Evolutionary conservation across 2,888 invertebrate species (phyloP).

Genomic region (Podotricha telesiphe): DNA sequence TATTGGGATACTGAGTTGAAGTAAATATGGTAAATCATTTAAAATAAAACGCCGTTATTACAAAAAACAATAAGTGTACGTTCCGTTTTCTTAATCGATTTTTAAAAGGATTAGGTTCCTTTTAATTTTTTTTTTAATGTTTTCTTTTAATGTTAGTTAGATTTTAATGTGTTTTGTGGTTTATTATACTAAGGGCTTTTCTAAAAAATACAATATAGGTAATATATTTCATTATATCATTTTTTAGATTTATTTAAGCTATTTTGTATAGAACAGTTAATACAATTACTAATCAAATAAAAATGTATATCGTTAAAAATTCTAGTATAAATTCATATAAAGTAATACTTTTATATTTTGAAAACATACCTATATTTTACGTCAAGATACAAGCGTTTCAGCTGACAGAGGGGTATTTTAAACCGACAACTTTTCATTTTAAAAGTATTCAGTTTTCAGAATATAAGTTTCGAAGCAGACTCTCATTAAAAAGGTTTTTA

Average conservation of each 20-base stretch:
- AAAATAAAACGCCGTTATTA: neutral
- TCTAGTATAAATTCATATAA: neutral
- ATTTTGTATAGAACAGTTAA: no score
- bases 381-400: conserved; percentile 4
- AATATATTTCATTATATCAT: no score
- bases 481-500: conserved; percentile 13
- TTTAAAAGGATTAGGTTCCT: no score
- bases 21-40: neutral
- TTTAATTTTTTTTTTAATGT: no score
- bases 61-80: neutral
- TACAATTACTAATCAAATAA: no score
- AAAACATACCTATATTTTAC: conserved; percentile 11
- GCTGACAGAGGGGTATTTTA: conserved; percentile 12
- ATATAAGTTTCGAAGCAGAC: conserved; percentile 6
- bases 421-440: conserved; percentile 19
- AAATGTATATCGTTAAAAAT: neutral
- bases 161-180: no score
- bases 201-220: no score
- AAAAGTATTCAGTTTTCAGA: conserved; percentile 18
- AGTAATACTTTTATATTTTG: neutral
- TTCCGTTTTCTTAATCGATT: neutral
- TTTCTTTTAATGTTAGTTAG: no score
- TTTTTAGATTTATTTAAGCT: no score
- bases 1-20: conserved; percentile 8
- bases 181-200: no score